A percentile compares a stretch with the other conserved stretches of the same genome.
phyloP scores from a whole-genome alignment of 92 coral and sea anemone genomes.

The Paramuricea clavata region DNA sequence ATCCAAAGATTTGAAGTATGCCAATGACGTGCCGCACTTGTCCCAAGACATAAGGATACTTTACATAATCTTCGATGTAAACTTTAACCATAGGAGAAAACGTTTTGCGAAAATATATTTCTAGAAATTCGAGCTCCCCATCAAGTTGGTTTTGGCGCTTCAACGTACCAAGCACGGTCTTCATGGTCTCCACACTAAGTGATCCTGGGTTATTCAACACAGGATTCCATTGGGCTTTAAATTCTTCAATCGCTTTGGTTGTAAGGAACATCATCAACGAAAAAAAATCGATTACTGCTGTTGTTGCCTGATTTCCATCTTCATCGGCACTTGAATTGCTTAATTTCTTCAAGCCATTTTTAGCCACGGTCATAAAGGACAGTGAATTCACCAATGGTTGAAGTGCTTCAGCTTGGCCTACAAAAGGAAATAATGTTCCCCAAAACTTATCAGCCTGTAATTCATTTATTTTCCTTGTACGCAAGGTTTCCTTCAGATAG shows the following conservation, averaged over 20 bases:
- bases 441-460: conserved; percentile 55
- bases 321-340: neutral
- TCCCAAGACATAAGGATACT: conserved; percentile 56
- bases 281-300: neutral
- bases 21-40: conserved; percentile 62
- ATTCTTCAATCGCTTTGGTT: conserved; percentile 12
- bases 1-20: conserved; percentile 67
- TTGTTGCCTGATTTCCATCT: neutral
- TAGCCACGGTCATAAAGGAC: conserved; percentile 69
- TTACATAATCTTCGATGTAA: conserved; percentile 51
- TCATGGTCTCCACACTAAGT: conserved; percentile 51
- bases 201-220: conserved; percentile 31
- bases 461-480: neutral
- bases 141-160: conserved; percentile 37
- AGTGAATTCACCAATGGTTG: conserved; percentile 39
- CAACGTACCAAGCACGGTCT: conserved; percentile 52
- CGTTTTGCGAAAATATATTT: conserved; percentile 14
- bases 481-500: conserved; percentile 16
- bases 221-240: conserved; percentile 42
- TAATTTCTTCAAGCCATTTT: conserved; percentile 32
- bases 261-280: neutral
- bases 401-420: conserved; percentile 41
- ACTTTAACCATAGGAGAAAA: conserved; percentile 2
- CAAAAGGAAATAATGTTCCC: conserved; percentile 64
- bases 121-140: conserved; percentile 64